Base-by-base conservation (phyloP, 1,140 invertebrate genomes). In the Diuraphis noxia region DNA sequence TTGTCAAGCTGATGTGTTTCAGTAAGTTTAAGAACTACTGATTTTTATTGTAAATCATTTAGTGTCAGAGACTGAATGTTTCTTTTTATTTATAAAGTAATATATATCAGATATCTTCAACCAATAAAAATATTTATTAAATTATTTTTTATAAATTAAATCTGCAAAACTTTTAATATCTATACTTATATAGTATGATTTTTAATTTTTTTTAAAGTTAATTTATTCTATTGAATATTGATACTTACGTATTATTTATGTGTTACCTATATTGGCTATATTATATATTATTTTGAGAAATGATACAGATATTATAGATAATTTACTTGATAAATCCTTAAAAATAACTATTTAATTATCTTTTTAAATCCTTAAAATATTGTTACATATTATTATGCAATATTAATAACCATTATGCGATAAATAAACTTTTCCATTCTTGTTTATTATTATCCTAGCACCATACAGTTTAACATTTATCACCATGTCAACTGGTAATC, bases 61-160 rank as follows among this genome's bases (percentile, higher is more conserved):
- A 81, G 21, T 3, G 25, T 40, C 23, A 38, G 36, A 30, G 21
- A 81, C 36, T 81, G 36, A 38, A 38, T 1, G 9, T 38, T 38
- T 38, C 9, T 81, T 38, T 25, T 81, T 4, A 72, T 72, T 72
- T n/a, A 72, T 72, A n/a, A 6, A 72, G n/a, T 72, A 17, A n/a
- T 72, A 72, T 72, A n/a, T 72, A 72, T 6, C 13, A 72, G n/a
- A n/a, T 72, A 72, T 6, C 13, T 72, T 72, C n/a, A 72, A n/a
- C 13, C 30, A 0, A 72, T 17, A n/a, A 72, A n/a, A 72, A n/a
- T 17, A 72, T n/a, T 72, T n/a, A 17, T 21, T 17, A n/a, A 17
- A 56, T 72, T 72, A 72, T 72, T n/a, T 63, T n/a, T n/a, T 72
- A 72, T n/a, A 72, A 72, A 72, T 72, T 72, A 34, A n/a, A 72